phyloP scores from a whole-genome alignment of 2,797 vertebrate genomes.

The Urocyon cinereoargenteus region DNA sequence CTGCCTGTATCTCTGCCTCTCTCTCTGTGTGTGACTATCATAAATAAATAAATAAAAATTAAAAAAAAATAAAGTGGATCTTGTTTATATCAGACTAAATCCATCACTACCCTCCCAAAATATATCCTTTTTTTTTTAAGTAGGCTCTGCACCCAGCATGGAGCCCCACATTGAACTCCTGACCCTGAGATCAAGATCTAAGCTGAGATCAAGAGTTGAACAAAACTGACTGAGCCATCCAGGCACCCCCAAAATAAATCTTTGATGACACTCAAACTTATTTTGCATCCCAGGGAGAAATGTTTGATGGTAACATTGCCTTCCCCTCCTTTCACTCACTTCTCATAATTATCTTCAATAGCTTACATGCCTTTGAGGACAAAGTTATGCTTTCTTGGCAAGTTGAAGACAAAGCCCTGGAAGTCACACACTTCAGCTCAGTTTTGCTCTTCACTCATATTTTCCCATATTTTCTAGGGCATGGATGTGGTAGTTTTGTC shows the following conservation, averaged over 20 bases:
- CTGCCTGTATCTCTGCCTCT: too few relatives aligned
- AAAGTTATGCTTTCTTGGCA: not conserved
- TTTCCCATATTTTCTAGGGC: not conserved
- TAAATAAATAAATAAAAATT: too few relatives aligned
- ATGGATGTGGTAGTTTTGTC: not conserved
- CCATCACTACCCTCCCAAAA: not conserved
- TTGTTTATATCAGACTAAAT: not conserved
- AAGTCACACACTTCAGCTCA: not conserved
- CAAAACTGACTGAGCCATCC: not conserved
- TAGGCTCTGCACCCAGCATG: not conserved
- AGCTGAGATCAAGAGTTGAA: not conserved
- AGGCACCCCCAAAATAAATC: not conserved
- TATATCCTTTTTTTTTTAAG: not conserved
- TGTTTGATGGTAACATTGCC: not conserved
- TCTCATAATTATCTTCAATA: not conserved
- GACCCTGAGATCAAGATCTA: not conserved
- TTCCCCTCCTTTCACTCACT: not conserved
- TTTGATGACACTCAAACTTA: not conserved
- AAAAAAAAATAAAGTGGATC: not conserved
- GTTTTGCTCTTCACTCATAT: not conserved
- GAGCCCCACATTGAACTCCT: not conserved
- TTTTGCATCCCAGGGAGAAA: slow-evolving; percentile 26
- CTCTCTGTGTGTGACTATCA: too few relatives aligned
- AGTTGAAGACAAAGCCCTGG: not conserved
- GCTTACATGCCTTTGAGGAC: not conserved